Conservation (phyloP, 1,140 invertebrate genomes). For the roundworm (Caenorhabditis elegans) region WBcel235 BX284602.5:5971501-5972000, state of each 20-base stretch:
- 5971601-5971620: constrained; percentile 41
- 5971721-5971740: constrained; percentile 31
- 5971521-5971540: too few species aligned
- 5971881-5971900: background rate
- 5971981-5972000: constrained; percentile 26
- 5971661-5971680: constrained; percentile 42
- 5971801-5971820: too few species aligned
- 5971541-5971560: too few species aligned
- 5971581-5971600: constrained; percentile 47
- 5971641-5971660: constrained; percentile 39
- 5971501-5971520: too few species aligned
- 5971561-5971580: too few species aligned
- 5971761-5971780: constrained; percentile 24
- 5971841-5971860: constrained; percentile 6
- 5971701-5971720: constrained; percentile 7
- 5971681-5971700: constrained; percentile 43
- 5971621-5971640: constrained; percentile 43
- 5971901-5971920: background rate
- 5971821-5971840: background rate
- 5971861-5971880: background rate
- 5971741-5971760: constrained; percentile 32
- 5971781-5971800: background rate
- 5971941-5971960: background rate
- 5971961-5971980: background rate
- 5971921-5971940: background rate